These are phyloP conservation scores for Damaliscus lunatus DNA, from an alignment of 2,113 vertebrate species.

Conservation along the genomic window DNA sequence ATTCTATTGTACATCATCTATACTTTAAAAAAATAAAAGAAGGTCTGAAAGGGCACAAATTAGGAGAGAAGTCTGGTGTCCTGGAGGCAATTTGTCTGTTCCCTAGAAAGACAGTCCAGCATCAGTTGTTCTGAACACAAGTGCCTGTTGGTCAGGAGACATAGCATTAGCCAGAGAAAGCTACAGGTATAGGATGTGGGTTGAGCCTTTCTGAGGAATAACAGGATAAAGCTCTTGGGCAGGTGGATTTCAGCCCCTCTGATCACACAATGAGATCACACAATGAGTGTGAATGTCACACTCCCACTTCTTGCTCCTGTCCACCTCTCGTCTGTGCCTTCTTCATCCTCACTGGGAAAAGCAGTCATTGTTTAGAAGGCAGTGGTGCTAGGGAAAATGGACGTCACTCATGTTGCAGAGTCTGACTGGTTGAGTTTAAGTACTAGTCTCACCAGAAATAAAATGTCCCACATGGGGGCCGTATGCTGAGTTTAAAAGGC, in stretches of 20 bases:
- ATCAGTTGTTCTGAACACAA: not conserved
- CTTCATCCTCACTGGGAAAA: not conserved
- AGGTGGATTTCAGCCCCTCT: not conserved
- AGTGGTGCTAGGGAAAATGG: not conserved
- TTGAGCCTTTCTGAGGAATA: not conserved
- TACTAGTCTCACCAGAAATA: not conserved
- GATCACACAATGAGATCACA: not conserved
- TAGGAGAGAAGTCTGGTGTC: conserved; percentile 39
- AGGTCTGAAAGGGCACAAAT: not conserved
- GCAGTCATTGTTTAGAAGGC: not conserved
- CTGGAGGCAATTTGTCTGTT: conserved; percentile 30
- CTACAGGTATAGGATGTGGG: not conserved
- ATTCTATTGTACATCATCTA: not conserved
- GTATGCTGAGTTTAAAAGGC: not conserved
- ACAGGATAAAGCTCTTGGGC: not conserved
- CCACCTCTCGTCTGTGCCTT: not conserved
- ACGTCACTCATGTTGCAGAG: not conserved
- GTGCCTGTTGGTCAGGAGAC: not conserved
- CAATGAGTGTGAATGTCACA: not conserved
- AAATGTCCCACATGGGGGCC: not conserved
- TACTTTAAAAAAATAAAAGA: not conserved
- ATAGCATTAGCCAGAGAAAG: not conserved
- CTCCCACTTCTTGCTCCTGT: not conserved
- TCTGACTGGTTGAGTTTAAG: not conserved
- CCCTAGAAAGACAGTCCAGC: not conserved